Percentiles rank a stretch among this genome's conserved stretches.
phyloP scores from a whole-genome alignment of 2,113 vertebrate genomes.

The Ceyx melanurus region DNA sequence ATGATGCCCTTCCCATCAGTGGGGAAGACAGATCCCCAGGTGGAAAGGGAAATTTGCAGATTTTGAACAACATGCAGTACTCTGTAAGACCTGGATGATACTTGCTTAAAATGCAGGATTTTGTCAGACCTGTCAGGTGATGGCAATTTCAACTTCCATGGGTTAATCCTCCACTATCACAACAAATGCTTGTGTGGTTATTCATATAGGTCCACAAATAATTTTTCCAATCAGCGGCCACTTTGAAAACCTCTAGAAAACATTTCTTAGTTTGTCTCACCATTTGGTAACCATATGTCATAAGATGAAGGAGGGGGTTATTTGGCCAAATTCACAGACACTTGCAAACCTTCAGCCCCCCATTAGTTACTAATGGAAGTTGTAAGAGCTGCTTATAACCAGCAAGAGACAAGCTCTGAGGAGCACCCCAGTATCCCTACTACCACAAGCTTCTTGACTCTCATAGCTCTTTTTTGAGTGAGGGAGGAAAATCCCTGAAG shows the following conservation, averaged over 20 bases:
- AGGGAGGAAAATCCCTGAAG: background rate
- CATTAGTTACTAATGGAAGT: background rate
- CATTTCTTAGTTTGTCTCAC: background rate
- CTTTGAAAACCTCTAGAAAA: background rate
- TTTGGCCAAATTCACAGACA: constrained; percentile 2
- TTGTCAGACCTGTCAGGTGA: background rate
- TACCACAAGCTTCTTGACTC: background rate
- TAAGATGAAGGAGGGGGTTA: background rate
- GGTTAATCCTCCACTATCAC: background rate
- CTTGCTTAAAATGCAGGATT: background rate
- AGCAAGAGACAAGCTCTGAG: background rate
- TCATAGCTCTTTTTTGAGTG: background rate
- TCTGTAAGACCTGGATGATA: background rate
- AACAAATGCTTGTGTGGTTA: background rate
- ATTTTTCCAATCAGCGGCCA: background rate
- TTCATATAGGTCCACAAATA: background rate
- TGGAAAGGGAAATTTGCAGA: background rate
- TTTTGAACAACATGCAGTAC: background rate
- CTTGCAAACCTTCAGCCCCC: background rate
- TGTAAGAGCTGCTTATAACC: background rate
- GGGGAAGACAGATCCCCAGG: background rate
- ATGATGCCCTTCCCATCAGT: background rate
- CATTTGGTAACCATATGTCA: background rate
- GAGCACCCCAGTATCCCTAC: background rate
- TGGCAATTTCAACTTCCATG: background rate